Conservation (phyloP, 1,140 invertebrate species). For the Potamilus streckersoni region DNA sequence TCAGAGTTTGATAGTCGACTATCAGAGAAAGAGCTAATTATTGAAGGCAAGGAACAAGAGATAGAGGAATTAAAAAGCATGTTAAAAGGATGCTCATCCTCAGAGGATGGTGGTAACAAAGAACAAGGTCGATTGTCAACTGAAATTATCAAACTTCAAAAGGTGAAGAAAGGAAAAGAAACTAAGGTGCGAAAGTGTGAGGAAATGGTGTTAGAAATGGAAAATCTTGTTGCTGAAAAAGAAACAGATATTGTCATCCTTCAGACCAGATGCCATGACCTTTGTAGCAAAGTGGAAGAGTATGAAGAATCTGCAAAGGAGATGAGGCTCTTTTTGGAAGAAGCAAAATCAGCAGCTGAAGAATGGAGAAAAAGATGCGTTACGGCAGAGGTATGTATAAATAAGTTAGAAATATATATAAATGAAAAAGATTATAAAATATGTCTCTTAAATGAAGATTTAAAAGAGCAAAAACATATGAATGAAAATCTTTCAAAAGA, state of each 20-base stretch:
- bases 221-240: constrained; percentile 7
- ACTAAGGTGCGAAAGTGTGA: constrained; percentile 28
- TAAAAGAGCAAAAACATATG: too few relatives aligned
- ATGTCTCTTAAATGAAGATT: not conserved
- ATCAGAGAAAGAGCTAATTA: too few relatives aligned
- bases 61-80: too few relatives aligned
- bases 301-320: constrained; percentile 20
- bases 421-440: constrained; percentile 16
- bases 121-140: constrained; percentile 19
- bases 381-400: constrained; percentile 4
- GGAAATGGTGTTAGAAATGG: constrained; percentile 17
- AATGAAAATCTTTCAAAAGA: too few relatives aligned
- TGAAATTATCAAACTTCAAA: constrained; percentile 20
- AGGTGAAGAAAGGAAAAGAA: constrained; percentile 30
- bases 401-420: constrained; percentile 13
- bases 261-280: constrained; percentile 10
- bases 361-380: too few relatives aligned
- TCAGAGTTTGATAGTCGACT: too few relatives aligned
- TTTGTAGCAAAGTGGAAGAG: constrained; percentile 24
- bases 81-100: too few relatives aligned
- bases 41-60: too few relatives aligned
- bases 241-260: constrained; percentile 15
- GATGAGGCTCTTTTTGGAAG: not conserved
- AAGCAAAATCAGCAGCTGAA: not conserved
- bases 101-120: too few relatives aligned